Percentiles rank a stretch among this genome's conserved stretches.
phyloP scores from a whole-genome alignment of 2,113 vertebrate species.

The Dolichallabes microphthalmus region DNA sequence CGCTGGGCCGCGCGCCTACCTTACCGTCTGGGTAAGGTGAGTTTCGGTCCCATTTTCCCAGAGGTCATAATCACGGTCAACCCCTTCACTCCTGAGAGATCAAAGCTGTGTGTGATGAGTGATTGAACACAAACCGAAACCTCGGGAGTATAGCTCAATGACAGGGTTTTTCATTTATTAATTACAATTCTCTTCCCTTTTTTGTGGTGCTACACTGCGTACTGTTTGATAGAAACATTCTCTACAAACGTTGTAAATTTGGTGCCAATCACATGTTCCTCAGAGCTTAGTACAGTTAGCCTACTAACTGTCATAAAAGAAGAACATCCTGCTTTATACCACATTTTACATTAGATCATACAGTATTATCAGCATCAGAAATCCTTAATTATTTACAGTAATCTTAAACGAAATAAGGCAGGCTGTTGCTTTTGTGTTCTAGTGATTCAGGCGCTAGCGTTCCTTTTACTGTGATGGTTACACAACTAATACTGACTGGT shows the following conservation, averaged over 20 bases:
- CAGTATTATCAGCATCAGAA: background rate
- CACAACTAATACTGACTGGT: background rate
- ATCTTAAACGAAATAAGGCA: background rate
- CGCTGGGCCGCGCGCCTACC: constrained; percentile 15
- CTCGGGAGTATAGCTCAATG: constrained; percentile 17
- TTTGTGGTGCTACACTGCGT: background rate
- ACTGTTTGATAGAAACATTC: background rate
- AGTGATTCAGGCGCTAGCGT: background rate
- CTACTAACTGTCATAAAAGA: background rate
- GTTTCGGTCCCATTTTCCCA: constrained; percentile 31
- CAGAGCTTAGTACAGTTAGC: background rate
- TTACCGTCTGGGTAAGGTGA: constrained; percentile 27
- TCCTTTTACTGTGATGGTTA: background rate
- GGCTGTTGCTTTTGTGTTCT: background rate
- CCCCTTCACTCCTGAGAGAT: constrained; percentile 41
- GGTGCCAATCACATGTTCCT: background rate
- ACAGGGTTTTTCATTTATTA: constrained; percentile 14
- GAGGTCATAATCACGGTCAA: constrained; percentile 45
- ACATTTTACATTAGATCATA: background rate
- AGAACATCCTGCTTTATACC: background rate
- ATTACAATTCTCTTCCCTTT: background rate
- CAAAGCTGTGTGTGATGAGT: constrained; percentile 39
- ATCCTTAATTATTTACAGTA: background rate
- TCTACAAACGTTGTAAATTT: background rate
- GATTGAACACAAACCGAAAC: constrained; percentile 33